Base-by-base conservation (phyloP, 2,888 invertebrate species). In the Macaria notata region DNA sequence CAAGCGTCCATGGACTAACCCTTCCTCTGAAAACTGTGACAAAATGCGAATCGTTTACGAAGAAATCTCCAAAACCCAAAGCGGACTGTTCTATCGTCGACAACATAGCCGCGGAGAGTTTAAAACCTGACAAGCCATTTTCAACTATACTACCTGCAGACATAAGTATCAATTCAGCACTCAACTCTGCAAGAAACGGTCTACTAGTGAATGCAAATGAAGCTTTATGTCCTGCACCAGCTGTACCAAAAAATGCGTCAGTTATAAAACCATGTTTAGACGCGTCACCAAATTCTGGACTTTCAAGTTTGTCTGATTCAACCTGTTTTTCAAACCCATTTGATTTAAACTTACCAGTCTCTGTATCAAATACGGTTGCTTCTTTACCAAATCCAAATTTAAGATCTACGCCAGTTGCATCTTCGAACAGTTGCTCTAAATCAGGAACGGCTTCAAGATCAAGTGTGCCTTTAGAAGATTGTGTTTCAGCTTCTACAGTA, bases 21-120 rank as follows among this genome's bases (percentile, higher is more conserved):
- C n/a, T 54, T 3, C 58, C 54, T 19, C 54, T 59, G 3, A 54
- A 59, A 50, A 9, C 50, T 4, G 33, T 54, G 4, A 50, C 53
- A 30, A 59, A 54, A 50, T 59, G 54, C 9, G 58, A 59, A n/a
- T 33, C 50, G 2, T 38, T 50, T 3, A 43, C 50, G n/a, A 54
- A 46, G 36, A 52, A 39, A 42, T 31, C 31, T n/a, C 42, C 9
- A 19, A 49, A 46, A 30, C 36, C 9, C 4, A 31, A 9, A 30
- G n/a, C 39, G 5, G 54, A 59, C 30, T 45, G 33, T n/a, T 8
- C n/a, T 3, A n/a, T 33, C 8, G 30, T 9, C n/a, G 36, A 52
- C 8, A 45, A 36, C n/a, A 29, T 30, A 4, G 33, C 39, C 29
- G n/a, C 19, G 42, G 49, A 53, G 4, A 46, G 41, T 5, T 8